Evolutionary conservation across 2,797 vertebrate species (phyloP).

Genomic region (Channa striata): DNA sequence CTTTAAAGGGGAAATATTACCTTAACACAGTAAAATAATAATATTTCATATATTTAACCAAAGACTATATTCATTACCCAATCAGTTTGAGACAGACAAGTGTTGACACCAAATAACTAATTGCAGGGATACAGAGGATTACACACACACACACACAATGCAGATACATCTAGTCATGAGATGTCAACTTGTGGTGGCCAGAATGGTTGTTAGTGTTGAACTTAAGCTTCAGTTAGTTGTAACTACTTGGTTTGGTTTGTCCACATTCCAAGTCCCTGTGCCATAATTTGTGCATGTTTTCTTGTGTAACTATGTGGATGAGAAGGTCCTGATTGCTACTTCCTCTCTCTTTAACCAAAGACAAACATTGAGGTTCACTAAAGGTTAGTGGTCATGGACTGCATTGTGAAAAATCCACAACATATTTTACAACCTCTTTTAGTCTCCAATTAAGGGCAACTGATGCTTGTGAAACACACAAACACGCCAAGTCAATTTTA

Average conservation of each 20-base stretch:
- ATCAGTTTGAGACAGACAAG: slow-evolving; percentile 2
- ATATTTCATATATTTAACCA: slow-evolving; percentile 7
- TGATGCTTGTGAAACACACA: background rate
- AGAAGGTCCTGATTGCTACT: slow-evolving; percentile 53
- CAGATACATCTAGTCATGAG: slow-evolving; percentile 30
- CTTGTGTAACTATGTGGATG: slow-evolving; percentile 47
- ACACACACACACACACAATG: slow-evolving; percentile 4
- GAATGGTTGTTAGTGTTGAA: slow-evolving; percentile 42
- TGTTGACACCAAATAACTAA: slow-evolving; percentile 11
- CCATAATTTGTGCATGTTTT: slow-evolving; percentile 19
- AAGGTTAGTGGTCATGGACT: slow-evolving; percentile 30
- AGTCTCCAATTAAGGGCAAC: slow-evolving; percentile 4
- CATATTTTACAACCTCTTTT: slow-evolving; percentile 12
- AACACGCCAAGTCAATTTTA: background rate
- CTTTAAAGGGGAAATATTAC: no score
- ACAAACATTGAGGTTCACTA: slow-evolving; percentile 31
- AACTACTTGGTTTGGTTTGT: slow-evolving; percentile 32
- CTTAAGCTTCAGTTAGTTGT: slow-evolving; percentile 37
- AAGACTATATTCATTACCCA: slow-evolving; percentile 6
- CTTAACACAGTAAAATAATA: slow-evolving; percentile 15
- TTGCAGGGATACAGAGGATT: background rate
- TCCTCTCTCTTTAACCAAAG: slow-evolving; percentile 52
- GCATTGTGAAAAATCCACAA: slow-evolving; percentile 30
- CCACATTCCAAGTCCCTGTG: slow-evolving; percentile 39
- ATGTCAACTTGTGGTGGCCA: slow-evolving; percentile 47